These are phyloP conservation scores for Patagioenas fasciata DNA, from an alignment of 2,113 vertebrate genomes.

Conservation along the genomic window DNA sequence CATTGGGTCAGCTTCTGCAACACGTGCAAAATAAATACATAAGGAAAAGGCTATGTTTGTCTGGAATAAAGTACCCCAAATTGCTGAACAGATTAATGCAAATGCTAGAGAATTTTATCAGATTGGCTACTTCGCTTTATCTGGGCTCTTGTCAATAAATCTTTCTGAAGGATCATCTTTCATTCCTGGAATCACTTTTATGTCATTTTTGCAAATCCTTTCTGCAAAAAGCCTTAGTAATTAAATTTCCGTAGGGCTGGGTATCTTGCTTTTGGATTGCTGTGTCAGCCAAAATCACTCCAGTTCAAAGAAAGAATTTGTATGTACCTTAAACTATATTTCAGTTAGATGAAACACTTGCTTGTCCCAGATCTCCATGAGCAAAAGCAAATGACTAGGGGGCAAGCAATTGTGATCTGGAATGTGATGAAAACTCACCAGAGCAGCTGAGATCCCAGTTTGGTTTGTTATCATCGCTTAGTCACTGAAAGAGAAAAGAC, in stretches of 20 bases:
- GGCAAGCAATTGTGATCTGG: not conserved
- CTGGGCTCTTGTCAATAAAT: not conserved
- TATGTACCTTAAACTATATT: not conserved
- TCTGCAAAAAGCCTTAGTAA: not conserved
- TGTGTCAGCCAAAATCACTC: not conserved
- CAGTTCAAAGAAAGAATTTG: not conserved
- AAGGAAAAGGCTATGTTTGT: not conserved
- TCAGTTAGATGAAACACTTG: not conserved
- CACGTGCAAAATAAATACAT: not conserved
- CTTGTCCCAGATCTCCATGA: not conserved
- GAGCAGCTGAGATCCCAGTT: not conserved
- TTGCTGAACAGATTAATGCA: not conserved
- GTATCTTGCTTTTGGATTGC: not conserved
- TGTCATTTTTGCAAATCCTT: slow-evolving; percentile 5
- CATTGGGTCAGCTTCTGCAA: not conserved
- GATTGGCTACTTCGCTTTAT: slow-evolving; percentile 2
- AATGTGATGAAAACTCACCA: not conserved
- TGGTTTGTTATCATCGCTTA: not conserved
- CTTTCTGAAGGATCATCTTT: slow-evolving; percentile 14
- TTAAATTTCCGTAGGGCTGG: not conserved
- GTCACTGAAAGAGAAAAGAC: not conserved
- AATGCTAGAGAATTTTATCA: not conserved
- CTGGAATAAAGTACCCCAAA: not conserved
- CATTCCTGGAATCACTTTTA: not conserved
- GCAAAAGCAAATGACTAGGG: not conserved